Conservation (phyloP, 2,113 vertebrate genomes). For the Aegotheles bennettii region DNA sequence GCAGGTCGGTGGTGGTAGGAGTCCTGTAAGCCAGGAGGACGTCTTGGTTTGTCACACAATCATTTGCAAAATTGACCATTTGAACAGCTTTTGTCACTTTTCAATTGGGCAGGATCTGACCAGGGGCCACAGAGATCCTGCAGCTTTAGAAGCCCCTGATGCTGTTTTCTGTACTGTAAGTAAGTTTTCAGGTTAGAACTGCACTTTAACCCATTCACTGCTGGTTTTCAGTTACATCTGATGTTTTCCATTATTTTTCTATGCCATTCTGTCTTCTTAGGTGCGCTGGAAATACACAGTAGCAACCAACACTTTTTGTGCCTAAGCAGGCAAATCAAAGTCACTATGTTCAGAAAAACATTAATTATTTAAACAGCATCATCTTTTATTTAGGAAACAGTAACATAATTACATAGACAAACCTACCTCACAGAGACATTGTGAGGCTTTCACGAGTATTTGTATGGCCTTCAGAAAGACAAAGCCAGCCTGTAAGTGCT, state of each 20-base stretch:
- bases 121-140: neutral
- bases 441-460: neutral
- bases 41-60: neutral
- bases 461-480: neutral
- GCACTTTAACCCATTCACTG: neutral
- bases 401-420: neutral
- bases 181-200: neutral
- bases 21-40: neutral
- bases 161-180: neutral
- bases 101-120: neutral
- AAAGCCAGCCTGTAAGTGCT: neutral
- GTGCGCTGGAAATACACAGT: neutral
- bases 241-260: neutral
- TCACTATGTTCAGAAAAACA: neutral
- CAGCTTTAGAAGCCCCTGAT: neutral
- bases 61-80: neutral
- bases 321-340: neutral
- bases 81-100: neutral
- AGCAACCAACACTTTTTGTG: neutral
- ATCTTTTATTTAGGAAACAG: neutral
- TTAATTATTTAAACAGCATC: neutral
- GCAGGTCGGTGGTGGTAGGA: neutral
- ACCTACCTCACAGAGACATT: slow-evolving; percentile 20
- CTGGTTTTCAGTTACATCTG: neutral
- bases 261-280: neutral